Conservation (phyloP, 2,113 vertebrate genomes). For the Microtus montanus region DNA sequence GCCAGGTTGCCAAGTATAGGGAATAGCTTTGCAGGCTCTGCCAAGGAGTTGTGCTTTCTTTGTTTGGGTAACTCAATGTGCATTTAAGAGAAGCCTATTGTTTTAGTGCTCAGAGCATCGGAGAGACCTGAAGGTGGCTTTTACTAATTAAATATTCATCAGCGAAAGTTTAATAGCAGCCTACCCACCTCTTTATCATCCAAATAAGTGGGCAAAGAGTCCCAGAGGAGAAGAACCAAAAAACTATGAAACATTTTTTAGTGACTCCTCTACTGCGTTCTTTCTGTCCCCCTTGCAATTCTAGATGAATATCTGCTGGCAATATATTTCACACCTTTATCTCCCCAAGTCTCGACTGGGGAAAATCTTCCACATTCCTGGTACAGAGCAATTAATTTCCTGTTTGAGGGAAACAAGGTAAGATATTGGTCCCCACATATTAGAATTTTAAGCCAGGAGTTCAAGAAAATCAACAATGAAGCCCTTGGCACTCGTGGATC, state of each 20-base stretch:
- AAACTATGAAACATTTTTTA: conserved; percentile 39
- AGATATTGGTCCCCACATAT: background rate
- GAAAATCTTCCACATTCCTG: background rate
- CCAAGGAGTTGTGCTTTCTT: background rate
- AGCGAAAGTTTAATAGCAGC: conserved; percentile 50
- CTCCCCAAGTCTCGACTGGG: background rate
- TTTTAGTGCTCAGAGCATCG: background rate
- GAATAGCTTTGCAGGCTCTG: background rate
- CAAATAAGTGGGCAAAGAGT: background rate
- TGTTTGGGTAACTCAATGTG: background rate
- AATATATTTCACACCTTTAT: background rate
- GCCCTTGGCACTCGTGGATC: background rate
- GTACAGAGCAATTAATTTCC: background rate
- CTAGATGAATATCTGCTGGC: conserved; percentile 26
- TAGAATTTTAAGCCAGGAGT: background rate
- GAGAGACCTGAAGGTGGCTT: conserved; percentile 2
- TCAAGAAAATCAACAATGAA: background rate
- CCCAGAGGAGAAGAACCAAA: background rate
- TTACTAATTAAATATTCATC: conserved; percentile 72
- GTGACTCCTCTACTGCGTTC: background rate
- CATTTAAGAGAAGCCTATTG: background rate
- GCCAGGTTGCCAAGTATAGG: background rate
- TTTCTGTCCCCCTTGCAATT: background rate
- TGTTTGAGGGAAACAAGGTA: background rate
- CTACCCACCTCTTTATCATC: background rate